Evolutionary conservation across 2,113 vertebrate species (phyloP).

Genomic region (Emydura subglobosa): DNA sequence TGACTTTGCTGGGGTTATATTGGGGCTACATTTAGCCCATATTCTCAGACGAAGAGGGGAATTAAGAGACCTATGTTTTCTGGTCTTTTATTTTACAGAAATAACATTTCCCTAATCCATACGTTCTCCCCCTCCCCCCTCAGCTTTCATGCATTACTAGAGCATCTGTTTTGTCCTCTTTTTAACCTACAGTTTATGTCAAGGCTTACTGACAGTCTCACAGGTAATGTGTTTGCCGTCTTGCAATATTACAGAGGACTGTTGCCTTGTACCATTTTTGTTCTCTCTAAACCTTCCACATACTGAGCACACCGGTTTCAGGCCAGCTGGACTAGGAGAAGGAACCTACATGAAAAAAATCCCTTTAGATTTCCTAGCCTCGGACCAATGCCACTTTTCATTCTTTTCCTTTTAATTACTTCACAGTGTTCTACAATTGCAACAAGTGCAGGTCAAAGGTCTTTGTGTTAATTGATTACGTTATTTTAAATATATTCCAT

Average conservation of each 20-base stretch:
- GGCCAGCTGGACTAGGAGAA: not conserved
- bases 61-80: slow-evolving; percentile 12
- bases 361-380: not conserved
- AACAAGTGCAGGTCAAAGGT: not conserved
- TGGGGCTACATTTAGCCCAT: slow-evolving; percentile 7
- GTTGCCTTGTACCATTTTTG: not conserved
- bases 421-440: not conserved
- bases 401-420: not conserved
- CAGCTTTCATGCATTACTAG: not conserved
- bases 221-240: slow-evolving; percentile 8
- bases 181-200: not conserved
- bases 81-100: not conserved
- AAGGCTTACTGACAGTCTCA: not conserved
- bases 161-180: not conserved
- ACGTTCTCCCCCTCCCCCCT: rapidly evolving
- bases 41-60: not conserved
- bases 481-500: slow-evolving; percentile 9
- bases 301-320: not conserved
- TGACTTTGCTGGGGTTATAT: not conserved
- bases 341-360: not conserved
- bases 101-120: not conserved
- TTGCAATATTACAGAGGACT: slow-evolving; percentile 19
- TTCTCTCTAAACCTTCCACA: not conserved
- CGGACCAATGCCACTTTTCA: not conserved
- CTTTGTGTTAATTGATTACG: not conserved